Conservation (phyloP, 2,113 vertebrate species). For the Meleagris gallopavo region DNA sequence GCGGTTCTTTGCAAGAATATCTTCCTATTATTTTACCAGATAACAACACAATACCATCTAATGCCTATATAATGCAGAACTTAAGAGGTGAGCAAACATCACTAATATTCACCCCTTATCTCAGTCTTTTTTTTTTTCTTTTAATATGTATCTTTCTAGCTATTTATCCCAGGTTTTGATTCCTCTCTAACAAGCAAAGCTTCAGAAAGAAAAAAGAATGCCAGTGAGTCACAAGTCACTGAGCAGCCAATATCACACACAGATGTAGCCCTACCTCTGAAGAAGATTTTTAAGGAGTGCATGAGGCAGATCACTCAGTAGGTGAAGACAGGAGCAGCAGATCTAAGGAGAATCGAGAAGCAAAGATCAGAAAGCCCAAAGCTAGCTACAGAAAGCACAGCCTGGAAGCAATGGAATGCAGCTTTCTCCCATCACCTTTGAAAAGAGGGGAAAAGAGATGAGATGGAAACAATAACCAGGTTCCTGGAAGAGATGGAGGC, state of each 20-base stretch:
- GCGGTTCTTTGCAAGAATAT: neutral
- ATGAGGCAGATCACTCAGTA: slow-evolving; percentile 52
- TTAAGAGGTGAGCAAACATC: no score
- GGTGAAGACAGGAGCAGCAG: slow-evolving; percentile 56
- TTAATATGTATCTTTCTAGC: neutral
- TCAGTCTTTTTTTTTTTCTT: neutral
- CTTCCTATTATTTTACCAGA: neutral
- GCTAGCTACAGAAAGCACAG: slow-evolving; percentile 61
- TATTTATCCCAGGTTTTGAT: neutral
- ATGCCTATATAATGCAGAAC: neutral
- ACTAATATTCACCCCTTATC: neutral
- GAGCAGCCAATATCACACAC: neutral
- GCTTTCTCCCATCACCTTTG: slow-evolving; percentile 29
- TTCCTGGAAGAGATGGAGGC: neutral
- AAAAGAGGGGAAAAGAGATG: slow-evolving; percentile 25
- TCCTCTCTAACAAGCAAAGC: neutral
- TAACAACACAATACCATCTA: neutral
- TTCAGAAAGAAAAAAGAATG: neutral
- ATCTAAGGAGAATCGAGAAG: slow-evolving; percentile 51
- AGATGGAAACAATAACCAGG: neutral
- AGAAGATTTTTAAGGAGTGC: slow-evolving; percentile 31
- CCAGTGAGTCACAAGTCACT: neutral
- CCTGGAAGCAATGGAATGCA: slow-evolving; percentile 32
- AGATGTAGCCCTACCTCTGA: slow-evolving; percentile 67
- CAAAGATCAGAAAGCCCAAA: slow-evolving; percentile 53